phyloP scores from a whole-genome alignment of 2,797 vertebrate genomes.

The Neopelma chrysocephalum region DNA sequence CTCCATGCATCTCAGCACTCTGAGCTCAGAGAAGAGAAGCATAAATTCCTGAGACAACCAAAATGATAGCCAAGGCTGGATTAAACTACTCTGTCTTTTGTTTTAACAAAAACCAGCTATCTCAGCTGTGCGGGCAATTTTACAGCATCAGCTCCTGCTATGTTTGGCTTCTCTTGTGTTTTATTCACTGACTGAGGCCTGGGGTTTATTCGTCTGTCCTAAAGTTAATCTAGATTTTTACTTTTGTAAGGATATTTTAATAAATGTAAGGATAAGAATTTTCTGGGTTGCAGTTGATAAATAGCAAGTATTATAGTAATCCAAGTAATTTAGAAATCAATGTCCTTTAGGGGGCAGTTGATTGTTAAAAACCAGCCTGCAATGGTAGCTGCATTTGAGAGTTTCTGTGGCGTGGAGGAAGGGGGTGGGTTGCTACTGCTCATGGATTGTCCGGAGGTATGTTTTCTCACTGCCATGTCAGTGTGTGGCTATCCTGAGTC shows the following conservation, averaged over 20 bases:
- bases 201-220: background rate
- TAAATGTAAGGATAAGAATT: background rate
- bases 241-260: background rate
- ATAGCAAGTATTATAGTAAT: background rate
- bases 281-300: background rate
- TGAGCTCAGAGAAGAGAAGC: background rate
- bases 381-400: background rate
- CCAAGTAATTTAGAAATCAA: background rate
- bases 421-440: background rate
- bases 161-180: background rate
- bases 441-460: background rate
- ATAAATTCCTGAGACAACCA: background rate
- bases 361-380: background rate
- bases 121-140: background rate
- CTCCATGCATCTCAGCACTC: background rate
- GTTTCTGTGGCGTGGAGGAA: background rate
- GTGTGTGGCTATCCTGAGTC: background rate
- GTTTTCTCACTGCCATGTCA: background rate
- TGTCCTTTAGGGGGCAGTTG: conserved; percentile 11
- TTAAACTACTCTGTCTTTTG: background rate
- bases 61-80: background rate
- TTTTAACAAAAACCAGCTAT: background rate
- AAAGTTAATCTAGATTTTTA: background rate
- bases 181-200: background rate
- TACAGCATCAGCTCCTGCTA: background rate